A percentile compares a stretch with the other conserved stretches of the same genome.
Conservation (phyloP, 2,113 vertebrate genomes). For the Sceloporus undulatus region DNA sequence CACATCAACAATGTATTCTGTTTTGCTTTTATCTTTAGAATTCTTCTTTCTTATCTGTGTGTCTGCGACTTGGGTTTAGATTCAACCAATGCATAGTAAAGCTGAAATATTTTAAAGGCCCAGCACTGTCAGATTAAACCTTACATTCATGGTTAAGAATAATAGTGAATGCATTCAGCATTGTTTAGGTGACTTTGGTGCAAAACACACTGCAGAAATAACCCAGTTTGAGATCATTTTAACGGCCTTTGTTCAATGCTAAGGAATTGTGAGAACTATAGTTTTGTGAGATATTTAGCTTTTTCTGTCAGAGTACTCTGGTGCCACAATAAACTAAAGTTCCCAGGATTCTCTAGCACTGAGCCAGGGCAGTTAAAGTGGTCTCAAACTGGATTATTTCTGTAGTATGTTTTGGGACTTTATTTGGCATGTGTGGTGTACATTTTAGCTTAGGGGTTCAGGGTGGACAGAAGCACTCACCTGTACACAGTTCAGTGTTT, state of each 20-base stretch:
- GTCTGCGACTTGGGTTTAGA: slow-evolving; percentile 33
- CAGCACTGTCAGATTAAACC: slow-evolving; percentile 21
- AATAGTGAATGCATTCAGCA: neutral
- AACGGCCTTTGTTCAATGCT: no score
- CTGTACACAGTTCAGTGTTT: neutral
- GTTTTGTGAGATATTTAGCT: no score
- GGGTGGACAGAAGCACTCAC: neutral
- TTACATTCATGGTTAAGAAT: slow-evolving; percentile 32
- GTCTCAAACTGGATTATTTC: no score
- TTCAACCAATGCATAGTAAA: slow-evolving; percentile 11
- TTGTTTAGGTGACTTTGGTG: neutral
- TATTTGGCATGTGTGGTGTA: neutral
- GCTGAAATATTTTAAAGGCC: slow-evolving; percentile 41
- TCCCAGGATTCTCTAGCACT: no score
- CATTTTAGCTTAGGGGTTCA: neutral
- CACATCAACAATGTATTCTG: slow-evolving; percentile 41
- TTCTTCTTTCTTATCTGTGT: slow-evolving; percentile 36
- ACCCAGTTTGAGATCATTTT: no score
- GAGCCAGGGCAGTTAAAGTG: no score
- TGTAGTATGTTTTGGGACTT: no score
- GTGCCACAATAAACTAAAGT: no score
- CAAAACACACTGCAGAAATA: no score
- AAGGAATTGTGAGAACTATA: no score
- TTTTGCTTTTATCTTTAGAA: slow-evolving; percentile 47
- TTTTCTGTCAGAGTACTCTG: no score